Evolutionary conservation across 1,140 invertebrate species (phyloP).

Genomic region (Lepidurus arcticus): DNA sequence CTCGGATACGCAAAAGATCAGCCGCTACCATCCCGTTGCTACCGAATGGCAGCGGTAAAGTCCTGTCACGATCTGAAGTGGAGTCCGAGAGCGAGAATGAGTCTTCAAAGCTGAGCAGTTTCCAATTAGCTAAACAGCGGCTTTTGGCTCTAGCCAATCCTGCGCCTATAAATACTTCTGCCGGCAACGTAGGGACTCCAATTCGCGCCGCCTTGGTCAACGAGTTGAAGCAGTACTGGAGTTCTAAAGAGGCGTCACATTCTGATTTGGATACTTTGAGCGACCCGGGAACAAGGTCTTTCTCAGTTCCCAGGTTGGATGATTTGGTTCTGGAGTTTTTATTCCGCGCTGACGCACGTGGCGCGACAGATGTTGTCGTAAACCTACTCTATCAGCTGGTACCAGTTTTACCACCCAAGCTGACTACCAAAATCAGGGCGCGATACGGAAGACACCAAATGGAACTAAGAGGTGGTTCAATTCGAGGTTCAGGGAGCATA

Average conservation of each 20-base stretch:
- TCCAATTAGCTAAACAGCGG: background rate
- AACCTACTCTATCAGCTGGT: background rate
- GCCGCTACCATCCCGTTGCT: background rate
- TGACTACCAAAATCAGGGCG: background rate
- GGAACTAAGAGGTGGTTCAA: background rate
- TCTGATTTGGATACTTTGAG: background rate
- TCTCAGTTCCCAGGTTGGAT: background rate
- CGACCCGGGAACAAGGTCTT: background rate
- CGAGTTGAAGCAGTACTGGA: conserved; percentile 1
- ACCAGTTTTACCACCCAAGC: background rate
- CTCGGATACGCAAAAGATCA: background rate
- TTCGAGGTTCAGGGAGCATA: background rate
- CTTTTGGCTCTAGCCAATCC: background rate
- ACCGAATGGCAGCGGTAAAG: background rate
- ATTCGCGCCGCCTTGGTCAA: background rate
- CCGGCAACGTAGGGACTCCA: background rate
- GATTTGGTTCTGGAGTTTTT: conserved; percentile 5
- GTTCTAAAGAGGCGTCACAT: background rate
- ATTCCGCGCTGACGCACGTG: background rate
- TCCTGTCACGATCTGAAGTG: background rate
- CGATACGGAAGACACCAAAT: background rate
- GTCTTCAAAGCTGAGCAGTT: background rate
- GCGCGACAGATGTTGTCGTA: background rate
- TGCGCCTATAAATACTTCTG: background rate
- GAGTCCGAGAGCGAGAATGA: background rate